Conservation (phyloP, 2,888 invertebrate species). For the Coelinius sp. region DNA sequence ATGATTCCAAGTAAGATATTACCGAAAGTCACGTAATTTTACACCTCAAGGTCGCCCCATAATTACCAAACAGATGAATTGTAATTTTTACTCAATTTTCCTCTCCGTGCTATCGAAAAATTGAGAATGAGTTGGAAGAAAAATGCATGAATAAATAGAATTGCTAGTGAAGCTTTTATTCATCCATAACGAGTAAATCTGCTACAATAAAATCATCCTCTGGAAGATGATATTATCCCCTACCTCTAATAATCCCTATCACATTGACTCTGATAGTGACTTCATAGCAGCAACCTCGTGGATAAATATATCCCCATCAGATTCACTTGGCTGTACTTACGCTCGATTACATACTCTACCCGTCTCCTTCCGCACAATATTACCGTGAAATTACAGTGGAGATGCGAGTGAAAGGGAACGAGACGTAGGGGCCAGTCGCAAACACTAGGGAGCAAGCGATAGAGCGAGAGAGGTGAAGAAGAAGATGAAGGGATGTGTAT, state of each 20-base stretch:
- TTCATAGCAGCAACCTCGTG: neutral
- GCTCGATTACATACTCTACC: conserved; percentile 14
- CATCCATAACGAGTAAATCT: neutral
- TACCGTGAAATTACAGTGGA: conserved; percentile 26
- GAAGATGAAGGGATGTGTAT: conserved; percentile 1
- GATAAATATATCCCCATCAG: conserved; percentile 8
- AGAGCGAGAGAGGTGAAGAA: neutral
- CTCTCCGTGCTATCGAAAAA: too few relatives aligned
- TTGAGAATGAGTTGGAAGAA: too few relatives aligned
- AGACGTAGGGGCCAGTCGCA: neutral
- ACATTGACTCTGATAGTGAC: neutral
- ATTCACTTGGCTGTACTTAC: conserved; percentile 14
- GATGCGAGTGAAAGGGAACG: neutral
- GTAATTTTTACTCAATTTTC: too few relatives aligned
- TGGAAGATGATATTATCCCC: conserved; percentile 4
- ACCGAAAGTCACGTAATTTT: too few relatives aligned
- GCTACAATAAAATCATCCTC: neutral
- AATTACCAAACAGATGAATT: too few relatives aligned
- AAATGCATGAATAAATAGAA: neutral
- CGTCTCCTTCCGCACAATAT: conserved; percentile 16
- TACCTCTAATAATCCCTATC: neutral
- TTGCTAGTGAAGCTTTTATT: neutral
- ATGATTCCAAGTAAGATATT: too few relatives aligned
- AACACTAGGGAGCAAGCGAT: neutral
- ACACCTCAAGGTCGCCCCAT: too few relatives aligned